Conservation (phyloP, 2,888 invertebrate genomes). For the Trisateles emortualis region DNA sequence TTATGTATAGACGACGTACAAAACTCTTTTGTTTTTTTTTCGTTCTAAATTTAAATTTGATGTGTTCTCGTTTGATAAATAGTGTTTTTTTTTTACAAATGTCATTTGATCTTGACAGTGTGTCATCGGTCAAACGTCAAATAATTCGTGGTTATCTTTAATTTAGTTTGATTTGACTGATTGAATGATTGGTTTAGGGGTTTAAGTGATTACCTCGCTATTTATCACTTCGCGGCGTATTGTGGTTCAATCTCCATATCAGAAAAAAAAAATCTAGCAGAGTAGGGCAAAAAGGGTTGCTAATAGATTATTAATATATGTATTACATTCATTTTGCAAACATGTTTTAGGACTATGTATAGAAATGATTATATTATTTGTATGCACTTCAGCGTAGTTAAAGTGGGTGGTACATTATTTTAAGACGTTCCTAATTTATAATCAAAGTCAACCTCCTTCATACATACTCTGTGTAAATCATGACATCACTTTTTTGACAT, state of each 20-base stretch:
- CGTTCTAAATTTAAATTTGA: slow-evolving; percentile 23
- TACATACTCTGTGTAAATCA: slow-evolving; percentile 9
- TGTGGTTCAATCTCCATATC: no score
- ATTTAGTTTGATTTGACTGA: no score
- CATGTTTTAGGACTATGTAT: background rate
- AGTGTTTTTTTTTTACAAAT: slow-evolving; percentile 25
- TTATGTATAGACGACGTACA: slow-evolving; percentile 18
- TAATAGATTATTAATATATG: no score
- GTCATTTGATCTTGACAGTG: slow-evolving; percentile 9
- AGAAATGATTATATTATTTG: background rate
- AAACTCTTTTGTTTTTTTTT: slow-evolving; percentile 31
- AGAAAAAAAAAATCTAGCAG: no score
- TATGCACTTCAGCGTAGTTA: slow-evolving; percentile 1
- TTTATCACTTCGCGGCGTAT: no score
- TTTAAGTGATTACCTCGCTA: no score
- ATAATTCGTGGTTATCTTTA: no score
- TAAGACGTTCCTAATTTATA: slow-evolving; percentile 27
- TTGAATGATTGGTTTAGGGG: no score
- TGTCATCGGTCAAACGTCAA: slow-evolving; percentile 3
- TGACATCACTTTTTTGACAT: slow-evolving; percentile 24
- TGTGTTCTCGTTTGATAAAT: slow-evolving; percentile 12
- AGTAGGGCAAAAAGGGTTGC: no score
- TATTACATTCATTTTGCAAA: background rate
- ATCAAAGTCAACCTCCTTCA: slow-evolving; percentile 22
- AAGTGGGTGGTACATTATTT: slow-evolving; percentile 16